Conservation (phyloP, 1,140 invertebrate species). For the Manduca sexta region DNA sequence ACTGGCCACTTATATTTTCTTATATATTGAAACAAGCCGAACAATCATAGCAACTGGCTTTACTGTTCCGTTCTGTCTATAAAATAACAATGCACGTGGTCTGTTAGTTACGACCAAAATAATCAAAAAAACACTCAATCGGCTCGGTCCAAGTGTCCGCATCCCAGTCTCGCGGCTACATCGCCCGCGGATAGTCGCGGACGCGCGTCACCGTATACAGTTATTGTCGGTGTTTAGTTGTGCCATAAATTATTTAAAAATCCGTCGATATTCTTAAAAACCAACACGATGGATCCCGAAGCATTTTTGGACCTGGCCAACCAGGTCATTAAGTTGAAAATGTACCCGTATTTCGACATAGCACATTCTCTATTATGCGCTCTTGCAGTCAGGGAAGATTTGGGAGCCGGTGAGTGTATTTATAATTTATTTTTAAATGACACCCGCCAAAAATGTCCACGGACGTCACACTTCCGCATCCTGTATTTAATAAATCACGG, state of each 20-base stretch:
- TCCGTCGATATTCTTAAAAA: constrained; percentile 28
- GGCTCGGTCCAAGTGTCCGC: background rate
- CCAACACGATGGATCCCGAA: constrained; percentile 91
- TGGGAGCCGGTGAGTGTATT: constrained; percentile 85
- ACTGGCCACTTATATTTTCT: too few species aligned
- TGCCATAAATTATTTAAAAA: constrained; percentile 32
- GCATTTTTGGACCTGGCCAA: constrained; percentile 97
- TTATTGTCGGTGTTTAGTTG: constrained; percentile 68
- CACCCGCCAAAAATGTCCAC: constrained; percentile 28
- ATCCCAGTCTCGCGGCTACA: constrained; percentile 60
- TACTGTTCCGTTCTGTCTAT: background rate
- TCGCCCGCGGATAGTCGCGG: constrained; percentile 62
- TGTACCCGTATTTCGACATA: constrained; percentile 99
- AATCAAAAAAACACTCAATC: constrained; percentile 34
- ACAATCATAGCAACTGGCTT: too few species aligned
- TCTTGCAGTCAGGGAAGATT: constrained; percentile 95
- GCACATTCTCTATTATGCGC: constrained; percentile 94
- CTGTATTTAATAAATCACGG: constrained; percentile 13
- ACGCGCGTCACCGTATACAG: constrained; percentile 36
- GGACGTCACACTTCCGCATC: constrained; percentile 22
- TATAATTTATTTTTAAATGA: constrained; percentile 31
- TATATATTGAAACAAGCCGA: too few species aligned
- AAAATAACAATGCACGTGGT: constrained; percentile 5
- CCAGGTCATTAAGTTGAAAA: constrained; percentile 98
- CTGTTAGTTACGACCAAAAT: constrained; percentile 38